Base-by-base conservation (phyloP, 2,888 invertebrate species). In the Drosophila koepferae region DNA sequence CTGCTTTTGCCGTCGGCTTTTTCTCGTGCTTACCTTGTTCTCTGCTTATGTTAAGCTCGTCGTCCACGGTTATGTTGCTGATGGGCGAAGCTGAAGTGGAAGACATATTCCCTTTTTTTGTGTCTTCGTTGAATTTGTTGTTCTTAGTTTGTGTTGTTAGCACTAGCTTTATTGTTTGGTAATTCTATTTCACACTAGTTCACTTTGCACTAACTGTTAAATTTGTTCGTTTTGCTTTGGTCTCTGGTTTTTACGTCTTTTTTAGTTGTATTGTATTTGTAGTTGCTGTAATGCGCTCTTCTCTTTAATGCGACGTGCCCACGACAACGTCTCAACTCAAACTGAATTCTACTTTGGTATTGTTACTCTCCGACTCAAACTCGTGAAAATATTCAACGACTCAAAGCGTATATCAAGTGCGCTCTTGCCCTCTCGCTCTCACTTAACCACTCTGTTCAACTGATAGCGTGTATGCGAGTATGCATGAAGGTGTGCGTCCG, bases 41-140 rank as follows among this genome's bases (percentile, higher is more conserved):
- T 89, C 92, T 85, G 80, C 85, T 85, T 67, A 91, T 85, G 78
- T 92, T 92, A 53, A 93, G 90, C 74, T 93, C 93, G 89, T 93
- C 93, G 77, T 92, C 92, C 80, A 93, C 93, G 77, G 93, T 93
- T 71, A 93, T 93, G 82, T 93, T 93, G 91, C 93, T 93, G 67
- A 93, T 89, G 80, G 93, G 93, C 75, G 93, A 93, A 72, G 92
- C 92, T 56, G 93, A 93, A 74, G 91, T 91, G 68, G 92, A 91
- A 89, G 93, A 93, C 93, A 93, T 93, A 89, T 84, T 92, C 91
- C 80, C 60, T 72, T 48, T 54, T 71, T 53, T 31, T 72, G 51
- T 51, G 49, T 53, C 28, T 38, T 41, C 46, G 40, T 18, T 41
- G 1, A 28, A 58, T 72, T 64, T 61, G 43, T 67, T 66, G 63